Evolutionary conservation across 2,113 vertebrate genomes (phyloP).

Genomic region (Sylvicapra grimmia): DNA sequence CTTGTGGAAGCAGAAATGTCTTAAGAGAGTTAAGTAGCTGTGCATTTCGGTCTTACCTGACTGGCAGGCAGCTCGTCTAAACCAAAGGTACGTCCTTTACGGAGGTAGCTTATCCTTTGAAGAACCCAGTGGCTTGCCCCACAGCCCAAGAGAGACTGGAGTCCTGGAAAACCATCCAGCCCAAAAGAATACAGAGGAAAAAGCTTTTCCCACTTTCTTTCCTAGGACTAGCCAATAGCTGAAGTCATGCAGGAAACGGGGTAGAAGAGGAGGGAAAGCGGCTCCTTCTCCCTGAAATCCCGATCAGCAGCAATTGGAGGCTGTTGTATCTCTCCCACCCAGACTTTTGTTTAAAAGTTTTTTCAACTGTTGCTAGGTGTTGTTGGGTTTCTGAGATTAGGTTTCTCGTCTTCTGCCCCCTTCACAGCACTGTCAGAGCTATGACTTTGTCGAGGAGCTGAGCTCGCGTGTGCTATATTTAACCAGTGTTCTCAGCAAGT

Average conservation of each 20-base stretch:
- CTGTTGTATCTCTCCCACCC: slow-evolving; percentile 76
- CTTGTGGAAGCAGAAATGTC: slow-evolving; percentile 19
- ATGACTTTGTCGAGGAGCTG: slow-evolving; percentile 82
- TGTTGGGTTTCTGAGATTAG: slow-evolving; percentile 81
- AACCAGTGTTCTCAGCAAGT: slow-evolving; percentile 90
- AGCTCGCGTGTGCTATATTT: slow-evolving; percentile 89
- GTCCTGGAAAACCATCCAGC: slow-evolving; percentile 73
- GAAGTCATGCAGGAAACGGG: slow-evolving; percentile 77
- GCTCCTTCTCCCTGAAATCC: slow-evolving; percentile 77
- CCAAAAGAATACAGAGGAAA: slow-evolving; percentile 72
- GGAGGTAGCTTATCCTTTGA: slow-evolving; percentile 40
- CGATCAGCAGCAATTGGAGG: slow-evolving; percentile 76
- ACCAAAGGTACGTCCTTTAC: slow-evolving; percentile 49
- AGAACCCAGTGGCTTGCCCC: slow-evolving; percentile 65
- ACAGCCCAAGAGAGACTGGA: slow-evolving; percentile 60
- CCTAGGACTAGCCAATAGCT: slow-evolving; percentile 75
- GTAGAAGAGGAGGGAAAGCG: slow-evolving; percentile 56
- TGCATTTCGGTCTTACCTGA: slow-evolving; percentile 78
- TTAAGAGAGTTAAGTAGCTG: not conserved
- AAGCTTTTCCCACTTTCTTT: slow-evolving; percentile 71
- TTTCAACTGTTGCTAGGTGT: slow-evolving; percentile 86
- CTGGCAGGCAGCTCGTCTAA: slow-evolving; percentile 36
- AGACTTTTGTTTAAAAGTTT: slow-evolving; percentile 82
- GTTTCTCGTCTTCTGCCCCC: slow-evolving; percentile 80
- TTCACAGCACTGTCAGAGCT: slow-evolving; percentile 77